These are phyloP conservation scores for Pipistrellus nathusii DNA, from an alignment of 2,797 vertebrate genomes.

Conservation along the genomic window DNA sequence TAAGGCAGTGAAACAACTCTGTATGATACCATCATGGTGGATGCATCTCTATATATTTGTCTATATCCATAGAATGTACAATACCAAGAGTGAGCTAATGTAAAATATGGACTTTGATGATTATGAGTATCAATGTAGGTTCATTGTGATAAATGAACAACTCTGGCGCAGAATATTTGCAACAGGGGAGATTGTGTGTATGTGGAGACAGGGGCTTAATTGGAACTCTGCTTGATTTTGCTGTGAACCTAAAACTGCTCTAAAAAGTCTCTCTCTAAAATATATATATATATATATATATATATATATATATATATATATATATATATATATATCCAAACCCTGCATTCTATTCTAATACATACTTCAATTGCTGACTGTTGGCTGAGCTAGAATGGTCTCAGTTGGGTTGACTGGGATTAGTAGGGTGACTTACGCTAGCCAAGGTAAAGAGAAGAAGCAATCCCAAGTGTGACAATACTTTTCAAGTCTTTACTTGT, in stretches of 20 bases:
- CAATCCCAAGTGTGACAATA: not conserved
- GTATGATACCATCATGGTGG: not conserved
- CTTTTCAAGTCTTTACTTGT: not conserved
- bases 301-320: no score
- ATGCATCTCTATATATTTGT: not conserved
- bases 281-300: no score
- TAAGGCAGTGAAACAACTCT: not conserved
- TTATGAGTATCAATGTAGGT: not conserved
- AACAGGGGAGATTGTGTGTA: not conserved
- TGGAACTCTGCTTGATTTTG: not conserved
- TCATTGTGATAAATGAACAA: not conserved
- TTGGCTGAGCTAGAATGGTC: not conserved
- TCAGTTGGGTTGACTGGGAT: not conserved
- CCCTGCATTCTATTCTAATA: no score
- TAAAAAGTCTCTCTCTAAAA: not conserved
- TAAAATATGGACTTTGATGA: not conserved
- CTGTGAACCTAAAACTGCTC: not conserved
- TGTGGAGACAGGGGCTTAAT: not conserved
- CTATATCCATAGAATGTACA: not conserved
- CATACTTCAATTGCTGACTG: not conserved
- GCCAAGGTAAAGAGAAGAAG: not conserved
- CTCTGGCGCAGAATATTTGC: not conserved
- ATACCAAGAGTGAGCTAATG: not conserved
- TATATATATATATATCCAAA: no score
- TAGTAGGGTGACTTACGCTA: not conserved